Percentiles rank a stretch among this genome's conserved stretches.
Evolutionary conservation across 2,888 invertebrate species (phyloP).

Genomic region (Lithosia quadra): DNA sequence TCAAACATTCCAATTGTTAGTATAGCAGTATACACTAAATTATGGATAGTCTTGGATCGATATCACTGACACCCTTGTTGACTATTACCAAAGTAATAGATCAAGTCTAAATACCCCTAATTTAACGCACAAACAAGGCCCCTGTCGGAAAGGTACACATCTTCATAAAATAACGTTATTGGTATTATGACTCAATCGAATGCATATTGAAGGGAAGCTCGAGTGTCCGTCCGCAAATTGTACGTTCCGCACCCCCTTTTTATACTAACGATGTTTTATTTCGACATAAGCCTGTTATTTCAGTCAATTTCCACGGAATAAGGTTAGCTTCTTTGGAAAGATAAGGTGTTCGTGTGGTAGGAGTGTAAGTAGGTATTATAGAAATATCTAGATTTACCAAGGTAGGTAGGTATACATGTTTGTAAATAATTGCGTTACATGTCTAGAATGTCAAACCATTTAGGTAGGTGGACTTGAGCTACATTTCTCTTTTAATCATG

Average conservation of each 20-base stretch:
- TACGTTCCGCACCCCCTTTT: conserved; percentile 68
- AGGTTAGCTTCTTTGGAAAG: conserved; percentile 17
- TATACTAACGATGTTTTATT: conserved; percentile 45
- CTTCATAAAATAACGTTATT: conserved; percentile 72
- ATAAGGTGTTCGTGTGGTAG: conserved; percentile 9
- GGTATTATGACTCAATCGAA: conserved; percentile 83
- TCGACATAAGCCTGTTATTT: conserved; percentile 40
- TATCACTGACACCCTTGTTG: conserved; percentile 29
- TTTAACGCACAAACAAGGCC: conserved; percentile 73
- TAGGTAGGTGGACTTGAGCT: too few relatives aligned
- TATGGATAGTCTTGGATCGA: conserved; percentile 32
- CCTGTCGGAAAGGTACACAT: conserved; percentile 73
- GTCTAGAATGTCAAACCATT: too few relatives aligned
- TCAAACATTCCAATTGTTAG: conserved; percentile 5
- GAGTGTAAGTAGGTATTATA: background rate
- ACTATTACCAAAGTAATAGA: conserved; percentile 71
- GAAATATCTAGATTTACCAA: background rate
- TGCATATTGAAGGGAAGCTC: conserved; percentile 66
- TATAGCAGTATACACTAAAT: conserved; percentile 33
- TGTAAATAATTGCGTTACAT: too few relatives aligned
- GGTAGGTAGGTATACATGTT: too few relatives aligned
- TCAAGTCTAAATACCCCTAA: conserved; percentile 72
- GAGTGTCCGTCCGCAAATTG: conserved; percentile 78
- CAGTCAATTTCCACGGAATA: conserved; percentile 22
- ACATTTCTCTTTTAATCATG: too few relatives aligned